These are phyloP conservation scores for Myrmecophaga tridactyla DNA, from an alignment of 2,113 vertebrate genomes.

Conservation along the genomic window DNA sequence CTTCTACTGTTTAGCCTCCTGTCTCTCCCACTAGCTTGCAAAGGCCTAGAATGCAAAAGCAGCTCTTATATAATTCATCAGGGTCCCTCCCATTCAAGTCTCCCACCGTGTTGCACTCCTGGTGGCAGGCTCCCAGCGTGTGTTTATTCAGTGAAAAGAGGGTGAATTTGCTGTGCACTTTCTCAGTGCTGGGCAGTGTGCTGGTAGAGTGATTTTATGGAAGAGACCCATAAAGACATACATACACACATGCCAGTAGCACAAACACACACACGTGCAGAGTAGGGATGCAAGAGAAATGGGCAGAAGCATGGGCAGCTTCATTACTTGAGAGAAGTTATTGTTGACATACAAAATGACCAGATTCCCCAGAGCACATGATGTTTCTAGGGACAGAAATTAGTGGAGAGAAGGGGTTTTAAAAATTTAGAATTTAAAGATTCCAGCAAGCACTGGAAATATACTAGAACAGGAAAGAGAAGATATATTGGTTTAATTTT, in stretches of 20 bases:
- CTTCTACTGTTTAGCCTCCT: fast-evolving
- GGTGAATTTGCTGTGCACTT: background rate
- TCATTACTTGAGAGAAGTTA: background rate
- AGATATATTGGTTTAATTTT: background rate
- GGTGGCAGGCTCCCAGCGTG: background rate
- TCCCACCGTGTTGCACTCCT: no score
- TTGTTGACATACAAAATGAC: background rate
- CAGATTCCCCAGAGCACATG: background rate
- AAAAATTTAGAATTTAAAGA: no score
- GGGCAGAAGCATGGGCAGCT: background rate
- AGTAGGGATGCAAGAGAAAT: background rate
- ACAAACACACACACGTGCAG: fast-evolving
- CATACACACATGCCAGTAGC: no score
- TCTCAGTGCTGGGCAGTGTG: background rate
- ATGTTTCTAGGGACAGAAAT: background rate
- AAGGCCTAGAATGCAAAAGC: background rate
- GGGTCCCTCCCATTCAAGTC: background rate
- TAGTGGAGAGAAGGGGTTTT: background rate
- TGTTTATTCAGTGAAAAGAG: background rate
- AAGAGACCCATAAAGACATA: background rate
- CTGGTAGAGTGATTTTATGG: background rate
- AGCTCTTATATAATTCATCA: background rate
- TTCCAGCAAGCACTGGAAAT: background rate
- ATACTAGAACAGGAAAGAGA: background rate
- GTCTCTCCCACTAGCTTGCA: background rate